phyloP scores from a whole-genome alignment of 2,113 vertebrate genomes.

The Haemorhous mexicanus region DNA sequence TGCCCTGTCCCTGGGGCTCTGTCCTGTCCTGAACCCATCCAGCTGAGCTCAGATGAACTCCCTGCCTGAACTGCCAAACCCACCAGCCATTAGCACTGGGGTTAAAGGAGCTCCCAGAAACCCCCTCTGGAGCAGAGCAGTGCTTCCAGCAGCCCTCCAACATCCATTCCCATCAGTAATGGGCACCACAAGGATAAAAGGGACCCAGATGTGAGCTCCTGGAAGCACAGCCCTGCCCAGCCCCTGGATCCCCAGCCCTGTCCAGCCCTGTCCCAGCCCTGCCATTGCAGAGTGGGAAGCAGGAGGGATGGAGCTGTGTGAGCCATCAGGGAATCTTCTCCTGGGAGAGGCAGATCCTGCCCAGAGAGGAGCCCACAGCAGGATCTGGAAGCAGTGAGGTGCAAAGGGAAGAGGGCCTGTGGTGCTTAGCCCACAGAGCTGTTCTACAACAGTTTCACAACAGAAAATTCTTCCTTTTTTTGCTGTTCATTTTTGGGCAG shows the following conservation, averaged over 20 bases:
- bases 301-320: neutral
- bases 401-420: neutral
- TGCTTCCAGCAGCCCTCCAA: neutral
- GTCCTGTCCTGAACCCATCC: neutral
- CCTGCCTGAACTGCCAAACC: accelerated
- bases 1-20: neutral
- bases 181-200: neutral
- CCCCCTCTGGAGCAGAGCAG: neutral
- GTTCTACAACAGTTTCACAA: neutral
- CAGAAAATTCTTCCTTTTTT: neutral
- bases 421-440: neutral
- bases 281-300: accelerated
- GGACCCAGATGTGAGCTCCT: neutral
- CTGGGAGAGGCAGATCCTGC: neutral
- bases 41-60: neutral
- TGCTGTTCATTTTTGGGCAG: neutral
- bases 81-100: neutral
- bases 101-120: neutral
- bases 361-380: neutral
- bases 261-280: neutral
- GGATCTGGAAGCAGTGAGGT: neutral
- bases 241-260: neutral
- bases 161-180: no score
- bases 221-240: neutral
- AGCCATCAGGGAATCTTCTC: no score